Evolutionary conservation across 2,888 invertebrate species (phyloP), one percentile per base, ranked within the genome.

Genomic region (Orgyia antiqua): DNA sequence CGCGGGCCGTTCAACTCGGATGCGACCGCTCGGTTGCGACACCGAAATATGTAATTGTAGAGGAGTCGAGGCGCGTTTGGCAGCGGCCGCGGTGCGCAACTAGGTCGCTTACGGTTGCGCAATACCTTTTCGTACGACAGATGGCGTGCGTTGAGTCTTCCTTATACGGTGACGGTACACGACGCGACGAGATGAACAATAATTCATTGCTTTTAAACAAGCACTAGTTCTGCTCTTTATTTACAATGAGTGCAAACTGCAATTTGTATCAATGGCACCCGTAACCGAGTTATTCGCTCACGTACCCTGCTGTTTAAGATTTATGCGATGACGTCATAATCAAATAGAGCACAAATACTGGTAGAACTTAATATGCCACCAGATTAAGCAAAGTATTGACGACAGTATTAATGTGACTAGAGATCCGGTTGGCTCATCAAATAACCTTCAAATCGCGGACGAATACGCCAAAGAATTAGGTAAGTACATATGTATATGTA

Each of bases 1-100:
- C 86, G 83, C 68, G 77, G 80, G 82, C 74, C 84, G 77, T 86
- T 86, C 84, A 86, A 84, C 86, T 86, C 86, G 84, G 86, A 86
- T 84, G 84, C 82, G 78, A 80, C 78, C 74, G 69, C 57, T 70
- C 45, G 52, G 71, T 86, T 84, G 84, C 86, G 83, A 83, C 84
- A 84, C 75, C 72, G 69, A 76, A 79, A 83, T 79, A 82, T 82
- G 82, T 83, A 83, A 84, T 82, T 83, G 83, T 79, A 77, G 79
- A 79, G 82, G 74, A 82, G 79, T 66, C 66, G 76, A 71, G 65
- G 71, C 76, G 69, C 69, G 79, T 73, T 83, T 80, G 84, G 84
- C 84, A 83, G 80, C 83, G 79, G 72, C 72, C 70, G 66, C 69
- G 61, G 58, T 60, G 60, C 69, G 62, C 67, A 83, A 83, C 65